These are phyloP conservation scores for Alces alces DNA, from an alignment of 2,113 vertebrate genomes.

Conservation along the genomic window DNA sequence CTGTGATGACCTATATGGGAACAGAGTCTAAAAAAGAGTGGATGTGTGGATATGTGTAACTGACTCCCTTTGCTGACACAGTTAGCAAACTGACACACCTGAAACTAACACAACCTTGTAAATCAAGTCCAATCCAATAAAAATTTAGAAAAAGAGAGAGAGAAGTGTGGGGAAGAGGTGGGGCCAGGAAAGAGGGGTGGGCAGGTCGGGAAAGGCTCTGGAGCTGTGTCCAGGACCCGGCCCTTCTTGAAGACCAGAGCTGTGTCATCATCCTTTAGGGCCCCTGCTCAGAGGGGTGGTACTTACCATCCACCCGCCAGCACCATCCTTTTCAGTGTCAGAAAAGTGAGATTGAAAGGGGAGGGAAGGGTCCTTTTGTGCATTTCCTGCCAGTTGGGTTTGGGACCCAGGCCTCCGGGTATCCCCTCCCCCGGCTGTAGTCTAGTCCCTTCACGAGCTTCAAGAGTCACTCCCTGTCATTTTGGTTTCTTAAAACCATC, in stretches of 20 bases:
- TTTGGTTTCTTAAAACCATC: not conserved
- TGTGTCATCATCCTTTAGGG: not conserved
- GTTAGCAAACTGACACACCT: not conserved
- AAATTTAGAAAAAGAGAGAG: not conserved
- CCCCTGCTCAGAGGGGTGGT: not conserved
- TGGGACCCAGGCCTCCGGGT: not conserved
- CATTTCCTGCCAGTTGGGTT: not conserved
- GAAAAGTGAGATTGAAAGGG: not conserved
- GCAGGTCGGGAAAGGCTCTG: not conserved
- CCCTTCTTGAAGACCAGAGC: not conserved
- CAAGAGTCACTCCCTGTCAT: not conserved
- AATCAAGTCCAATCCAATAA: not conserved
- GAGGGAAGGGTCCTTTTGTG: not conserved
- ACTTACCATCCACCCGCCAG: not conserved
- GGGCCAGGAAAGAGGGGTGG: not conserved
- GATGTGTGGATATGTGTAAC: not conserved
- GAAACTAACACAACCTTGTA: not conserved
- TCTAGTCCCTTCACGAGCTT: not conserved
- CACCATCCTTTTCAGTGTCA: not conserved
- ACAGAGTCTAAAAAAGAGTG: not conserved
- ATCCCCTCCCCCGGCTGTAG: not conserved
- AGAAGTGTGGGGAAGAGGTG: not conserved
- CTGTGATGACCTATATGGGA: not conserved
- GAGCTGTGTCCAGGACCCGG: accelerated
- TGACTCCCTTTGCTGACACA: not conserved